Evolutionary conservation across 2,113 vertebrate species (phyloP), one percentile per base, ranked within the genome.

Genomic region (Rousettus leschenaultii): DNA sequence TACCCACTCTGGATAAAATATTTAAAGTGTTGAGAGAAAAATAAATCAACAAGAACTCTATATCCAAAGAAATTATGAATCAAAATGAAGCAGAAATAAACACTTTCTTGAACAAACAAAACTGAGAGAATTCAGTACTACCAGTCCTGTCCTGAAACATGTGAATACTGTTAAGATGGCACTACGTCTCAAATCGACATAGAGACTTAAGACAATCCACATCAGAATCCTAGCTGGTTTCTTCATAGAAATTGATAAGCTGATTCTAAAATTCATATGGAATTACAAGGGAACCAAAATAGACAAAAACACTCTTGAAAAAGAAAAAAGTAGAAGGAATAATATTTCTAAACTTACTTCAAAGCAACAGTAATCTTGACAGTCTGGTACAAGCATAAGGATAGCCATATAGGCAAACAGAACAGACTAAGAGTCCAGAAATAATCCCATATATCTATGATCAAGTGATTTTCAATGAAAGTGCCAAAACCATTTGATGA

Each of bases 51-150:
- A n/a, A 80, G 59, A 73, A 45, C 73, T 92, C 40, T 70, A 35
- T 53, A 68, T 21, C 21, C 53, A 87, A 55, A 59, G 26, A 89
- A 90, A 63, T 45, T 84, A 68, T 21, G 9, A 40, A 68, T 40
- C 35, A 65, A 89, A 83, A 55, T 89, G 33, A 84, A 71, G 53
- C n/a, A 93, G 80, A 93, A 87, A 86, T 82, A 78, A 55, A 79
- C 21, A 71, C 33, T 48, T 63, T 55, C 55, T 24, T 77, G 71
- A 84, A 77, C 38, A 61, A 70, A 74, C 2, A 84, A 84, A 45
- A 68, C 33, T 43, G 48, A 63, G 15, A 6, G 21, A 75, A 83
- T 66, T 94, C 65, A 88, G 75, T 22, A 43, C 78, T 6, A 61
- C 8, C 24, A 61, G 26, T 70, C 9, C 14, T 51, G 24, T 40